Conservation (phyloP, 2,797 vertebrate species). For the Rhinoraja longicauda region DNA sequence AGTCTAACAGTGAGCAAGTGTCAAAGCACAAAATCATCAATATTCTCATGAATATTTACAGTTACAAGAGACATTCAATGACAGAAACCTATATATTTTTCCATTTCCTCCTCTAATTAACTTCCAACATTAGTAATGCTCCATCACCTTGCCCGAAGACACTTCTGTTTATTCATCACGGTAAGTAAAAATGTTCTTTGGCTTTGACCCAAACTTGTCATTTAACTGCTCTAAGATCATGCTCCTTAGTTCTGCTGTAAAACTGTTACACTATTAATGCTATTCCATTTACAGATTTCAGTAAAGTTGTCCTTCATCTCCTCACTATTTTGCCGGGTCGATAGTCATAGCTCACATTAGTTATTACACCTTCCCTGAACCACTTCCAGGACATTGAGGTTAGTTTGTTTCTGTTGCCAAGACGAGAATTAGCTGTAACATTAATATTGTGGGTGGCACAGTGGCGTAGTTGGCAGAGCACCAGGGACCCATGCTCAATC, state of each 20-base stretch:
- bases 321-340: background rate
- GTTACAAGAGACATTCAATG: background rate
- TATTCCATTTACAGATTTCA: background rate
- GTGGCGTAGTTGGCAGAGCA: no score
- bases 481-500: no score
- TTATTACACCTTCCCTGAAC: background rate
- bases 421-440: background rate
- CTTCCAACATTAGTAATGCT: background rate
- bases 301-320: background rate
- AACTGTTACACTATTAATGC: background rate
- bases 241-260: background rate
- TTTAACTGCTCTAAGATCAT: background rate
- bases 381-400: background rate
- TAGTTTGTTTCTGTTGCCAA: background rate
- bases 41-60: background rate
- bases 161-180: background rate
- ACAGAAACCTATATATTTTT: background rate
- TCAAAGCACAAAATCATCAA: background rate
- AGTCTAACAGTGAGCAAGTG: background rate
- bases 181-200: background rate
- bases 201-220: background rate
- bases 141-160: background rate
- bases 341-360: background rate
- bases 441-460: background rate
- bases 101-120: background rate